These are phyloP conservation scores for Cyrtonyx montezumae DNA, from an alignment of 2,113 vertebrate genomes.

Conservation along the genomic window DNA sequence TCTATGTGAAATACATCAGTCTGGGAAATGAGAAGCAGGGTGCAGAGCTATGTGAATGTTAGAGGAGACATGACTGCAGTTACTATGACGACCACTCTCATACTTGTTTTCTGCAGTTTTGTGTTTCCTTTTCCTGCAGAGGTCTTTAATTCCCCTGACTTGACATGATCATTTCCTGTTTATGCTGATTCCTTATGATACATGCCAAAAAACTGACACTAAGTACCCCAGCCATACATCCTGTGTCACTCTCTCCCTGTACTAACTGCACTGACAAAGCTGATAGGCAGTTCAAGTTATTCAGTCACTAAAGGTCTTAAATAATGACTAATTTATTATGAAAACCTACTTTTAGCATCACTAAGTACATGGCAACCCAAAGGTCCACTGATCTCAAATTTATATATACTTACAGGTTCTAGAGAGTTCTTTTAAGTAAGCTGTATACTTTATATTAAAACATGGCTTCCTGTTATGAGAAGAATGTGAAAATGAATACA, in stretches of 20 bases:
- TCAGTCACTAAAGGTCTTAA: not conserved
- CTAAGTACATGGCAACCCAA: not conserved
- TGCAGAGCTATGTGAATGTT: not conserved
- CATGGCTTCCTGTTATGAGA: not conserved
- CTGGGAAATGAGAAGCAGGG: not conserved
- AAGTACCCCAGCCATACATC: not conserved
- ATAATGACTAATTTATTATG: not conserved
- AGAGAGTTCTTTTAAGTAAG: not conserved
- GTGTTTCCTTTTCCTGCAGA: not conserved
- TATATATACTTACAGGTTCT: not conserved
- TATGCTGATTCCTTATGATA: not conserved
- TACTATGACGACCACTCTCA: not conserved
- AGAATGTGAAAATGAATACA: not conserved
- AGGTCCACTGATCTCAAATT: not conserved
- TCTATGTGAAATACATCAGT: not conserved
- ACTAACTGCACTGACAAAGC: not conserved
- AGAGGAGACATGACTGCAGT: not conserved
- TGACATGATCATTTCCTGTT: not conserved
- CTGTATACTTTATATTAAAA: not conserved
- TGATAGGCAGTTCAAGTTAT: not conserved
- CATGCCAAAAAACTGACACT: not conserved
- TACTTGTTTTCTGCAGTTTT: not conserved
- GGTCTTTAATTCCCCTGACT: not conserved
- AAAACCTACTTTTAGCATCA: not conserved
- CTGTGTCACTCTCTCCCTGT: not conserved